Evolutionary conservation across 2,888 invertebrate genomes (phyloP), one percentile per base, ranked within the genome.

Genomic region (Halocaridina rubra): DNA sequence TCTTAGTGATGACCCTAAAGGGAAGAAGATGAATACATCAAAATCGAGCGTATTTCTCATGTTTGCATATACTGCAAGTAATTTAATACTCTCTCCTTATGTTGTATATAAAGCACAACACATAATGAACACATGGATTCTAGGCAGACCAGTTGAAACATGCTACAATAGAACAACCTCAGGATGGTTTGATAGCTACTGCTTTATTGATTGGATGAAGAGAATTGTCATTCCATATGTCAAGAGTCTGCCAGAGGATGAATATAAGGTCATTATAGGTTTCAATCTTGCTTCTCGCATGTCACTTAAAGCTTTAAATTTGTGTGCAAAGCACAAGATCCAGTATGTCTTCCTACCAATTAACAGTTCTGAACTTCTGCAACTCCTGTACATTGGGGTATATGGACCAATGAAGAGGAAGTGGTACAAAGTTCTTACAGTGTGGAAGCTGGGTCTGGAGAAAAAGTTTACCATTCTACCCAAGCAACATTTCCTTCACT

Each of bases 71-170:
- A 91, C 91, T 10, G 89, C 86, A 78, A 91, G 91, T 5, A 84
- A 88, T 61, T 27, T 90, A 2, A 86, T 91, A 32, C 91, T 91
- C 4, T 89, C 89, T 29, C 92, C n/a, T n/a, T n/a, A 91, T 88
- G 90, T 91, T 4, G 90, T 91, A 0, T 91, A 91, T 88, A 92
- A 91, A 89, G 89, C 91, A 0, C 88, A 89, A 80, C 79, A 91
- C 82, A 59, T 91, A 16, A 91, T 90, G 88, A 85, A 89, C 61
- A 89, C 90, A 8, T 92, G 92, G 91, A 90, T 89, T 5, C 88
- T 89, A 86, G 90, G 90, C 71, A 91, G 91, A 13, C 91, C 91
- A n/a, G 72, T 72, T 88, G 89, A 72, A 67, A 90, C 86, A 5
- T 71, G 90, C 5, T 92, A 91, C 88, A 91, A 91, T 88, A 39